Evolutionary conservation across 2,113 vertebrate genomes (phyloP).

Genomic region (Dicerorhinus sumatrensis): DNA sequence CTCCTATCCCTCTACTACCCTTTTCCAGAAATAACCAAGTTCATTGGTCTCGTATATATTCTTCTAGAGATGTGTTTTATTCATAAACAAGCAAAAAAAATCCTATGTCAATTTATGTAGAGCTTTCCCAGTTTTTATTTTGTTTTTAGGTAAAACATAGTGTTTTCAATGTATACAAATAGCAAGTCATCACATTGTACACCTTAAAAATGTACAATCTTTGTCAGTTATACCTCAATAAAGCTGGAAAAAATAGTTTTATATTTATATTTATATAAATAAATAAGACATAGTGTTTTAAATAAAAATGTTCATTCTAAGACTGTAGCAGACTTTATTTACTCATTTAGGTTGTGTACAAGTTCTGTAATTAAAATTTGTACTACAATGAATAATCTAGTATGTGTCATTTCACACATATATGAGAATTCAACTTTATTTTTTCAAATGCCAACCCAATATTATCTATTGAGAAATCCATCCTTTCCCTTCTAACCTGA

Average conservation of each 20-base stretch:
- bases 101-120: neutral
- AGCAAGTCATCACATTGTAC: neutral
- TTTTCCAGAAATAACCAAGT: neutral
- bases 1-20: neutral
- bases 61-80: neutral
- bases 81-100: neutral
- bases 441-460: neutral
- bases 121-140: neutral
- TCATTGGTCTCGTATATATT: neutral
- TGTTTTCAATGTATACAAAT: neutral
- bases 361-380: neutral
- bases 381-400: neutral
- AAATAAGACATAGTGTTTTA: neutral
- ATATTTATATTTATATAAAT: neutral
- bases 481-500: neutral
- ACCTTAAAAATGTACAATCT: neutral
- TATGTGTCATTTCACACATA: neutral
- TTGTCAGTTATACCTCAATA: neutral
- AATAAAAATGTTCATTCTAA: neutral
- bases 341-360: neutral
- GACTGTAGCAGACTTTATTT: neutral
- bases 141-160: constrained; percentile 19
- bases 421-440: neutral
- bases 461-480: neutral
- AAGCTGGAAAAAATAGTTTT: neutral